Evolutionary conservation across 2,113 vertebrate genomes (phyloP), one percentile per base, ranked within the genome.

Genomic region (Dasyprocta punctata): DNA sequence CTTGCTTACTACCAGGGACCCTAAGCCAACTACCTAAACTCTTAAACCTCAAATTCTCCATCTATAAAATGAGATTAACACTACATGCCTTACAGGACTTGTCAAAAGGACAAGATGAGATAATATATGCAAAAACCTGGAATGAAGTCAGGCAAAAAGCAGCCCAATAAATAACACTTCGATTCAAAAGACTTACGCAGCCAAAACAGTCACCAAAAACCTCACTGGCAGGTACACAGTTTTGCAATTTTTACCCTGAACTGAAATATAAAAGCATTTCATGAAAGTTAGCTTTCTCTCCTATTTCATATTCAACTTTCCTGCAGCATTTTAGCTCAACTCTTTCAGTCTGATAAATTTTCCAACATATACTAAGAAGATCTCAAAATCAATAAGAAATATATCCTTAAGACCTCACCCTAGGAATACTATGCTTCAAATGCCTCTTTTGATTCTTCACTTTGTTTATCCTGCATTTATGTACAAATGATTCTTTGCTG

Each of bases 301-400:
- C 63, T 67, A 52, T 60, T 94, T 90, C 33, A 69, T 13, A 65
- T n/a, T 6, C 52, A 93, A 83, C 36, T 83, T 89, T 75, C 88
- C 56, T 54, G 44, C 1, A 94, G 77, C 82, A 73, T 89, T 84
- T 95, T 20, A 96, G 61, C 92, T 44, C 69, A 81, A 92, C 65
- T 89, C 38, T 47, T 80, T 86, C 33, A 80, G 22, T n/a, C 83
- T 96, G 67, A 84, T 86, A 97, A 38, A 86, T 91, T 94, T 90
- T 90, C 90, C 81, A 83, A 84, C 22, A 41, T 44, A 58, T 16
- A 69, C 38, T 56, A 92, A 93, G 13, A 65, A 41, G 36, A 92
- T 67, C 56, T 90, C 77, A 75, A 80, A 96, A 94, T 95, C 82
- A 95, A 65, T 86, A 95, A 58, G 71, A 86, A 89, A 90, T 52